Evolutionary conservation across 2,113 vertebrate species (phyloP).

Genomic region (Trichechus manatus): DNA sequence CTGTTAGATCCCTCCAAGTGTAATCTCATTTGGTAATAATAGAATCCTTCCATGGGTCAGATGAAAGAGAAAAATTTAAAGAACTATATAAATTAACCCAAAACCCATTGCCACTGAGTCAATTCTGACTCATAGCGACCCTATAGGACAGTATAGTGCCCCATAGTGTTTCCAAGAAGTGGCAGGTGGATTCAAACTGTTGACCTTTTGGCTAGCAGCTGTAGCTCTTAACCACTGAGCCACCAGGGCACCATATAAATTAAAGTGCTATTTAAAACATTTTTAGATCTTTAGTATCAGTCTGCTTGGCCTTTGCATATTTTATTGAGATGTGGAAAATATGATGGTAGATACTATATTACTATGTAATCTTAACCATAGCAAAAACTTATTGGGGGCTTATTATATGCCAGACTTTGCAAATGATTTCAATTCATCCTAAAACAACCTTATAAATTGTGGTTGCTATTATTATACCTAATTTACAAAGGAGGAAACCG

Average conservation of each 20-base stretch:
- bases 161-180: no score
- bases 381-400: no score
- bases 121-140: no score
- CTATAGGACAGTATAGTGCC: no score
- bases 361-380: no score
- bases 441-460: not conserved
- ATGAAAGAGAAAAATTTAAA: not conserved
- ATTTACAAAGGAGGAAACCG: not conserved
- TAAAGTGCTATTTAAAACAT: not conserved
- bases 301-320: not conserved
- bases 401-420: not conserved
- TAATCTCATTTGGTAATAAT: not conserved
- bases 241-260: no score
- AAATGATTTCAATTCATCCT: not conserved
- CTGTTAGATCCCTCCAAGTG: not conserved
- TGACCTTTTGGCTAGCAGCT: no score
- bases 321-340: not conserved
- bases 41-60: not conserved
- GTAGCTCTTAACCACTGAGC: no score
- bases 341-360: no score
- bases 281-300: not conserved
- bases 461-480: not conserved
- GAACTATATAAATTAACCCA: not conserved
- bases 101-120: no score
- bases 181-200: no score